These are phyloP conservation scores for Yoshiicerus persimilis DNA, from an alignment of 1,140 invertebrate genomes.

Conservation along the genomic window DNA sequence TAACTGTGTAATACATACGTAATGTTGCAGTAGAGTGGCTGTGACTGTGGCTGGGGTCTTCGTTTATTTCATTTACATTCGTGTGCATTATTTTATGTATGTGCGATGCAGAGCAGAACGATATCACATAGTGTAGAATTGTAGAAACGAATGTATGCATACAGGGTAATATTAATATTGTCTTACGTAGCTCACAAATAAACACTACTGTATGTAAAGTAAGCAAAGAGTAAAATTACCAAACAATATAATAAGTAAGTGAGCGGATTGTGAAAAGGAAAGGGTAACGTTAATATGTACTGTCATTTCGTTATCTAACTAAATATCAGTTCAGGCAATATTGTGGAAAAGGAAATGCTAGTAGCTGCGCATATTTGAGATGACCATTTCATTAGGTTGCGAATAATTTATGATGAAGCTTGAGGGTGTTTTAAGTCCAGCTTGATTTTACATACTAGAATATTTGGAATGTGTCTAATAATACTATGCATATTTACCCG, in stretches of 20 bases:
- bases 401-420: constrained; percentile 28
- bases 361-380: constrained; percentile 28
- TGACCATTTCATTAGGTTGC: constrained; percentile 29
- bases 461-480: neutral
- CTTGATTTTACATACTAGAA: neutral
- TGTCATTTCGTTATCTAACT: constrained; percentile 1
- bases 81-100: neutral
- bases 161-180: neutral
- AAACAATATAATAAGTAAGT: neutral
- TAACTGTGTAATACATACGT: neutral
- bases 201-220: neutral
- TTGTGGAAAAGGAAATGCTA: constrained; percentile 13
- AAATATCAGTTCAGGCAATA: constrained; percentile 9
- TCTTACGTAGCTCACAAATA: neutral
- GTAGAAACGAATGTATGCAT: neutral
- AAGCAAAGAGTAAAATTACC: neutral
- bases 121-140: too few relatives aligned
- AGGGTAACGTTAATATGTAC: neutral
- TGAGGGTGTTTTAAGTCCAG: constrained; percentile 11
- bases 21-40: neutral
- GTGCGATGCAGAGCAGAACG: too few relatives aligned
- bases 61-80: neutral
- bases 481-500: neutral
- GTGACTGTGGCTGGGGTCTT: too few relatives aligned
- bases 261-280: neutral